These are phyloP conservation scores for Numenius arquata DNA, from an alignment of 2,113 vertebrate species.

Conservation along the genomic window DNA sequence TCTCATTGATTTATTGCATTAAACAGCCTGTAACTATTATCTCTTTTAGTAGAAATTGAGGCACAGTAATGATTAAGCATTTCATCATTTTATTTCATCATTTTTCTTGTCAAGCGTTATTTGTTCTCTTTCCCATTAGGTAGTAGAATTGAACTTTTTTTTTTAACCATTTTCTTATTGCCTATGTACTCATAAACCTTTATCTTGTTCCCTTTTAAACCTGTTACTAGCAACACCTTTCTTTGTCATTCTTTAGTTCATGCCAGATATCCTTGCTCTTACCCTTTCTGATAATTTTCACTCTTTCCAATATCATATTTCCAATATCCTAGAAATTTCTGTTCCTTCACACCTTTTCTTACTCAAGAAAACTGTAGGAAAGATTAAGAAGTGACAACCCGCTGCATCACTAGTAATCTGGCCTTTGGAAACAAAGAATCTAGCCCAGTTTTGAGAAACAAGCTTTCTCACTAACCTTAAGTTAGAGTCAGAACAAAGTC, in stretches of 20 bases:
- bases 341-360: conserved; percentile 5
- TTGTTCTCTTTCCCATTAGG: conserved; percentile 30
- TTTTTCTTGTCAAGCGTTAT: conserved; percentile 11
- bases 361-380: conserved; percentile 1
- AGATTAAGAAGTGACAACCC: neutral
- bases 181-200: neutral
- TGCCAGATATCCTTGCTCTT: neutral
- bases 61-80: neutral
- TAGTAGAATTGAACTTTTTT: neutral
- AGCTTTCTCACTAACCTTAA: neutral
- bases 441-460: neutral
- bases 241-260: neutral
- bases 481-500: neutral
- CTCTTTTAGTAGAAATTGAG: conserved; percentile 5
- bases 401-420: neutral
- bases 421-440: neutral
- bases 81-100: conserved; percentile 22
- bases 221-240: neutral
- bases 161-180: conserved; percentile 1
- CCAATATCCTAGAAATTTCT: neutral
- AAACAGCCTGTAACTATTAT: conserved; percentile 30
- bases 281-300: neutral
- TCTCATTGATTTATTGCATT: conserved; percentile 21
- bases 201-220: neutral
- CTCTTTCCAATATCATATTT: neutral